phyloP scores from a whole-genome alignment of 1,140 invertebrate species.

The Drosophila ananassae region DNA sequence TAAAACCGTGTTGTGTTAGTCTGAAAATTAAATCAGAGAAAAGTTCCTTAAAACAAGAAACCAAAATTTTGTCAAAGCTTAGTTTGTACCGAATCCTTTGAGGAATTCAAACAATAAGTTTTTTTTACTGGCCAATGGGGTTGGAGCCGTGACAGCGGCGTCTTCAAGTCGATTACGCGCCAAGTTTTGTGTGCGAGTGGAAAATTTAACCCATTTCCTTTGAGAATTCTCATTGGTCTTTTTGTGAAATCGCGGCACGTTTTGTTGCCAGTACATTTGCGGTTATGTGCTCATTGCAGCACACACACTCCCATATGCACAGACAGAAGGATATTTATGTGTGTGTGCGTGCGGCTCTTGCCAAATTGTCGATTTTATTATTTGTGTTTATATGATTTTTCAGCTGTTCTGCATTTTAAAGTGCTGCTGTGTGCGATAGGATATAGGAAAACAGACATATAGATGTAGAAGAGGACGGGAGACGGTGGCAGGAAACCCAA shows the following conservation, averaged over 20 bases:
- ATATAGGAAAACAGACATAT: not conserved
- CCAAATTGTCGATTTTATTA: conserved; percentile 83
- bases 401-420: conserved; percentile 83
- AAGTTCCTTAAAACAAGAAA: not conserved
- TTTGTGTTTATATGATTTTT: conserved; percentile 84
- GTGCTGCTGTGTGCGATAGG: conserved; percentile 51
- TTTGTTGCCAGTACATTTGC: conserved; percentile 81
- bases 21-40: too few species aligned
- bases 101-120: not conserved
- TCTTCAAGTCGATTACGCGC: conserved; percentile 46
- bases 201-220: conserved; percentile 63
- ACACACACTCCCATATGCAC: conserved; percentile 34
- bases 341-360: conserved; percentile 73
- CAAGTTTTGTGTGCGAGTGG: conserved; percentile 32
- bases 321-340: conserved; percentile 30
- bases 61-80: not conserved
- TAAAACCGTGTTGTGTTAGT: too few species aligned
- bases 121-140: conserved; percentile 20
- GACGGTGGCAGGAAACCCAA: not conserved
- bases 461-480: not conserved
- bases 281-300: conserved; percentile 71
- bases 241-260: conserved; percentile 74
- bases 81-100: not conserved
- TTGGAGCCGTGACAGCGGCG: conserved; percentile 42
- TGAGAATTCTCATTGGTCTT: conserved; percentile 45